These are phyloP conservation scores for Desoria tigrina DNA, from an alignment of 2,888 invertebrate genomes.

Conservation along the genomic window DNA sequence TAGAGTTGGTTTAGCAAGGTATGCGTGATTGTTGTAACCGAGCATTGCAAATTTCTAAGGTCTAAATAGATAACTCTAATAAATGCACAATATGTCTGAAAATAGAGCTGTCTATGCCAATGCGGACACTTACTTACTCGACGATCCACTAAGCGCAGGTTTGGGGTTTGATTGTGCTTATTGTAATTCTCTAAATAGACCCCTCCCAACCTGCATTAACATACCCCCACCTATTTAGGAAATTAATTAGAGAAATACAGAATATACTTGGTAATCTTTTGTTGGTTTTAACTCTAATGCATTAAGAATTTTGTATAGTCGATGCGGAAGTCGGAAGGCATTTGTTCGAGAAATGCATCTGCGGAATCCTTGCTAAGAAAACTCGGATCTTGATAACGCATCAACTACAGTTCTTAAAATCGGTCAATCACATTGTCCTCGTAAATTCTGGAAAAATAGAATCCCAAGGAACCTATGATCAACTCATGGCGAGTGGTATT, in stretches of 20 bases:
- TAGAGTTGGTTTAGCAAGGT: slow-evolving; percentile 71
- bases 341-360: slow-evolving; percentile 59
- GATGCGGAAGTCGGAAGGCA: slow-evolving; percentile 60
- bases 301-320: too few relatives aligned
- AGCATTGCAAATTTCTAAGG: too few relatives aligned
- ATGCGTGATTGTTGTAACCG: too few relatives aligned
- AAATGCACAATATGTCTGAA: neutral
- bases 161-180: too few relatives aligned
- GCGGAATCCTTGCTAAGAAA: slow-evolving; percentile 57
- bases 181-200: too few relatives aligned
- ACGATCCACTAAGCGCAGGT: slow-evolving; percentile 60
- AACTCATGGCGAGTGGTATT: slow-evolving; percentile 70
- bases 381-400: slow-evolving; percentile 67
- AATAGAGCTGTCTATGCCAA: slow-evolving; percentile 65
- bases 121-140: slow-evolving; percentile 60
- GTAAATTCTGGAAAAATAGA: slow-evolving; percentile 65
- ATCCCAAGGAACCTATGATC: slow-evolving; percentile 66
- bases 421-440: slow-evolving; percentile 68
- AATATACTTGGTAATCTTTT: too few relatives aligned
- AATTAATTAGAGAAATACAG: neutral
- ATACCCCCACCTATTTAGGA: too few relatives aligned
- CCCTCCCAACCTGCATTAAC: slow-evolving; percentile 51
- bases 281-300: too few relatives aligned
- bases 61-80: neutral
- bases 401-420: slow-evolving; percentile 76